A percentile compares a stretch with the other conserved stretches of the same genome.
These are phyloP conservation scores for Kryptolebias ocellatus DNA, from an alignment of 2,797 vertebrate species.

Conservation along the genomic window DNA sequence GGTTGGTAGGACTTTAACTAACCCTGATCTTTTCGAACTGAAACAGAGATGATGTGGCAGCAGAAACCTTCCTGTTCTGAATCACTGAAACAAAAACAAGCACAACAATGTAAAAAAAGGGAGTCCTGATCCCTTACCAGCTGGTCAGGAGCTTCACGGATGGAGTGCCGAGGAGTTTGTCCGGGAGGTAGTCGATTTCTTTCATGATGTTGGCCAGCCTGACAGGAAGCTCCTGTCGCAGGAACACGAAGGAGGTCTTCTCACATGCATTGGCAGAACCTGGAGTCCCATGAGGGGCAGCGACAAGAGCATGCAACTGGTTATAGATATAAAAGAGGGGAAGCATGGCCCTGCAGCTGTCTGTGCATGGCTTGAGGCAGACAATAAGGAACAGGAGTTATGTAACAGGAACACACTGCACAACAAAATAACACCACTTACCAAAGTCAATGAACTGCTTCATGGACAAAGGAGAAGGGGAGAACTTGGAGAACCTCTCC, in stretches of 20 bases:
- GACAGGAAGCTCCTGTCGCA: conserved; percentile 96
- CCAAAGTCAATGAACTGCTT: conserved; percentile 98
- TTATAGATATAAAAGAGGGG: too few relatives aligned
- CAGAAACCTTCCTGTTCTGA: too few relatives aligned
- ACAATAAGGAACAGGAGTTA: conserved; percentile 27
- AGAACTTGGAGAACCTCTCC: conserved; percentile 92
- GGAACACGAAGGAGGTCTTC: conserved; percentile 95
- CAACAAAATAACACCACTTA: conserved; percentile 71
- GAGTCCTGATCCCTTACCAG: conserved; percentile 76
- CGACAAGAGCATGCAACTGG: background rate
- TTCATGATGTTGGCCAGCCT: conserved; percentile 96
- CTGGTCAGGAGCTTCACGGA: conserved; percentile 92
- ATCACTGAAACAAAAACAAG: too few relatives aligned
- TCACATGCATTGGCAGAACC: conserved; percentile 95
- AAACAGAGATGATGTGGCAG: too few relatives aligned
- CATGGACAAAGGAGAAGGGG: conserved; percentile 94
- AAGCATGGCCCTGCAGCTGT: background rate
- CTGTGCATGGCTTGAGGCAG: background rate
- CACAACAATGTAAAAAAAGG: too few relatives aligned
- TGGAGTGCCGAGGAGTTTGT: conserved; percentile 88
- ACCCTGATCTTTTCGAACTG: too few relatives aligned
- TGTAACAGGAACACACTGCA: background rate
- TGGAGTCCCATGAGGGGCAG: conserved; percentile 67
- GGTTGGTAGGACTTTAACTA: too few relatives aligned
- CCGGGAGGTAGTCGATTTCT: conserved; percentile 95